Conservation (phyloP, 1,140 invertebrate genomes). For the Asbolus verrucosus region DNA sequence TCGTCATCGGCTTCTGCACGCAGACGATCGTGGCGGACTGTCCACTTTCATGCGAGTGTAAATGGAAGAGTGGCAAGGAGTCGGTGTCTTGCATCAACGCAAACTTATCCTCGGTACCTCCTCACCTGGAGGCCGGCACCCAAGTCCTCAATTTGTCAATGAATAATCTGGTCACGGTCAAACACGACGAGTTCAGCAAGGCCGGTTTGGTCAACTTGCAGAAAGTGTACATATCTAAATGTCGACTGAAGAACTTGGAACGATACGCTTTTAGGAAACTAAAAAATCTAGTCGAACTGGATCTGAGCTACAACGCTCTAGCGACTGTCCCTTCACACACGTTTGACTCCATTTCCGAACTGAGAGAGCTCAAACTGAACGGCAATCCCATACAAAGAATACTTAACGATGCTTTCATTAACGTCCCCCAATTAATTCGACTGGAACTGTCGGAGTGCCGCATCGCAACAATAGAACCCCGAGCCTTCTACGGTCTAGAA, state of each 20-base stretch:
- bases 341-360: conserved; percentile 76
- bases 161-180: conserved; percentile 76
- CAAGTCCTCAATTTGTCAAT: conserved; percentile 82
- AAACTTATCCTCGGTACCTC: conserved; percentile 77
- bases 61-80: conserved; percentile 88
- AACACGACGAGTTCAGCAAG: conserved; percentile 77
- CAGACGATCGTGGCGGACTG: conserved; percentile 69
- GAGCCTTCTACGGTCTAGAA: conserved; percentile 80
- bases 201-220: conserved; percentile 83
- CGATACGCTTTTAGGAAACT: conserved; percentile 76
- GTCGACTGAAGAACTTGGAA: conserved; percentile 73
- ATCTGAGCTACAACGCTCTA: conserved; percentile 80
- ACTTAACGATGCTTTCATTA: conserved; percentile 76
- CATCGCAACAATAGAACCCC: conserved; percentile 73
- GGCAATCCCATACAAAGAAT: conserved; percentile 80
- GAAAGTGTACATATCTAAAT: conserved; percentile 78
- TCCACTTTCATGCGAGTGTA: conserved; percentile 82
- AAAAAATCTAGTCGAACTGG: conserved; percentile 82
- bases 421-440: conserved; percentile 76
- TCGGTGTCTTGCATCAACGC: conserved; percentile 81
- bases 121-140: conserved; percentile 77
- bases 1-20: conserved; percentile 55
- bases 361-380: conserved; percentile 79
- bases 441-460: conserved; percentile 80
- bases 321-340: conserved; percentile 76